These are phyloP conservation scores for Stegastes partitus DNA, from an alignment of 2,113 vertebrate species.

Conservation along the genomic window DNA sequence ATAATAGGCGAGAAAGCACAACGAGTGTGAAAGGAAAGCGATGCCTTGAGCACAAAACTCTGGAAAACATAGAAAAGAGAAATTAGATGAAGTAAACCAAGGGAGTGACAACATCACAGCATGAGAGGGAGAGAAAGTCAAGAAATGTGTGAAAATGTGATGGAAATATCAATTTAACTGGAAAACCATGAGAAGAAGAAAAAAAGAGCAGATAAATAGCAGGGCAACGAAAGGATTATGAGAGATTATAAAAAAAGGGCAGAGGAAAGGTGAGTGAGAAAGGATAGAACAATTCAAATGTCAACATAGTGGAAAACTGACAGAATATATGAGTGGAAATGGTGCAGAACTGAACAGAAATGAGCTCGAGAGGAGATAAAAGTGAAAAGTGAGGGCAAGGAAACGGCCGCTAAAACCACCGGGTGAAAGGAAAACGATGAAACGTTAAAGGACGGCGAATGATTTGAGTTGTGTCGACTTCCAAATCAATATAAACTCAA, in stretches of 20 bases:
- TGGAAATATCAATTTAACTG: conserved; percentile 45
- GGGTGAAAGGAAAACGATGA: conserved; percentile 21
- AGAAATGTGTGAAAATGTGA: conserved; percentile 34
- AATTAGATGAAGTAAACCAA: conserved; percentile 85
- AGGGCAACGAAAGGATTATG: conserved; percentile 27
- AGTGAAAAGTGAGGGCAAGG: not conserved
- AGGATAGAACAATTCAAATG: conserved; percentile 22
- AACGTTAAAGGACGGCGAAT: conserved; percentile 31
- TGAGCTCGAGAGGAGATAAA: not conserved
- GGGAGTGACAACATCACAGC: conserved; percentile 53
- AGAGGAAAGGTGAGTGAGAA: conserved; percentile 35
- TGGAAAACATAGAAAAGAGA: conserved; percentile 89
- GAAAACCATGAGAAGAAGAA: conserved; percentile 56
- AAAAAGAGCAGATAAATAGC: conserved; percentile 52
- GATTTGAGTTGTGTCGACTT: not conserved
- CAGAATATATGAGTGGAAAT: not conserved
- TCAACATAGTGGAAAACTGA: conserved; percentile 19
- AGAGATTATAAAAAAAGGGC: conserved; percentile 29
- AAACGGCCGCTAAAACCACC: conserved; percentile 4
- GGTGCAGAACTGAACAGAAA: conserved; percentile 26
- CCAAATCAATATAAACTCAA: not conserved
- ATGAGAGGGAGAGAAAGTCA: conserved; percentile 52
- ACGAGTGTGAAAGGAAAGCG: conserved; percentile 79
- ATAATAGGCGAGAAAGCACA: conserved; percentile 66
- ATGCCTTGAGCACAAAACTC: conserved; percentile 86